These are phyloP conservation scores for Nomada fabriciana DNA, from an alignment of 2,888 invertebrate genomes.

Conservation along the genomic window DNA sequence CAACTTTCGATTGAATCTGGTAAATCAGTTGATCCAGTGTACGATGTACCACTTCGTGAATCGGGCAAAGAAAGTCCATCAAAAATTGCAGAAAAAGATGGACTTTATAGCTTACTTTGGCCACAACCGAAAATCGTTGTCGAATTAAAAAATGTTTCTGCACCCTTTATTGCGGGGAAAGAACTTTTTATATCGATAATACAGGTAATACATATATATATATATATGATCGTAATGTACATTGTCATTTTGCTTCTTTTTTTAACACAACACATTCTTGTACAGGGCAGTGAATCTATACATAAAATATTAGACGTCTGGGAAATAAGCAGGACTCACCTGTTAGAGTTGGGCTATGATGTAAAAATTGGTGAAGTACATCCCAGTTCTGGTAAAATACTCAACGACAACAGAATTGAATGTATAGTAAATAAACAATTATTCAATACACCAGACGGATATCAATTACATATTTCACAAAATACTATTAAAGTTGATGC, in stretches of 20 bases:
- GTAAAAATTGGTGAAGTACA: constrained; percentile 85
- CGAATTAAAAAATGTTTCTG: constrained; percentile 84
- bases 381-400: constrained; percentile 81
- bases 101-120: constrained; percentile 85
- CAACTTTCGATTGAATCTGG: constrained; percentile 81
- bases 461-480: constrained; percentile 85
- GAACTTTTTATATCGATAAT: constrained; percentile 85
- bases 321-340: constrained; percentile 85
- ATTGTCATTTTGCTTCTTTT: not conserved
- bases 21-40: constrained; percentile 81
- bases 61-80: constrained; percentile 76
- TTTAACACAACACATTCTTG: constrained; percentile 27
- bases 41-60: constrained; percentile 76
- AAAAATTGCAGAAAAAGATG: constrained; percentile 73
- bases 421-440: constrained; percentile 85
- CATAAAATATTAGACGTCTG: constrained; percentile 85
- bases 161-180: constrained; percentile 84
- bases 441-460: constrained; percentile 84
- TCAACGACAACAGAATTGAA: constrained; percentile 84
- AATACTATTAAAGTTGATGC: constrained; percentile 86
- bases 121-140: constrained; percentile 87
- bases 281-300: constrained; percentile 81
- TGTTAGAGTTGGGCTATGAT: constrained; percentile 84
- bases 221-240: not conserved
- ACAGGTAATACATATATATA: constrained; percentile 71